Evolutionary conservation across 2,888 invertebrate species (phyloP).

Genomic region (Polydrusus tereticollis): DNA sequence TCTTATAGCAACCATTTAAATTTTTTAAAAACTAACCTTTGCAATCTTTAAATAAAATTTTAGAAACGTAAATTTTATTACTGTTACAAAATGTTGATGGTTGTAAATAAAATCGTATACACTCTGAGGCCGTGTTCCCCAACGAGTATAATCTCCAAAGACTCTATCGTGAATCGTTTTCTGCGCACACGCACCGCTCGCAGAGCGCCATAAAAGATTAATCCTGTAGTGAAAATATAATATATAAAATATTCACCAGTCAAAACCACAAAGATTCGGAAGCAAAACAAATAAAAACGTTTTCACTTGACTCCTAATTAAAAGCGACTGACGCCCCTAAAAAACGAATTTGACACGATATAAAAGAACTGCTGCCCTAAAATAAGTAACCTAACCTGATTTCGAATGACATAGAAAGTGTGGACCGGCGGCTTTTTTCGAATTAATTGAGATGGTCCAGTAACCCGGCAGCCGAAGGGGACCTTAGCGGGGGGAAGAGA

Average conservation of each 20-base stretch:
- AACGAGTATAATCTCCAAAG: neutral
- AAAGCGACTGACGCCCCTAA: conserved; percentile 5
- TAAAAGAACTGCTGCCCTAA: conserved; percentile 29
- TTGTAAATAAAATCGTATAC: no score
- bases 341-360: conserved; percentile 22
- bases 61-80: no score
- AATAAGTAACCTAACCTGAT: conserved; percentile 49
- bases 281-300: conserved; percentile 5
- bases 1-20: no score
- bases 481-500: conserved; percentile 27
- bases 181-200: no score
- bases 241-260: neutral
- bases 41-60: no score
- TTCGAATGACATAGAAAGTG: conserved; percentile 52
- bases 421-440: conserved; percentile 45
- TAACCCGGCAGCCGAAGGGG: conserved; percentile 49
- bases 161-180: no score
- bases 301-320: conserved; percentile 11
- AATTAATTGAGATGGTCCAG: conserved; percentile 53
- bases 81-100: no score
- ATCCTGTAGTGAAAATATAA: no score
- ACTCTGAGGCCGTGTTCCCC: no score
- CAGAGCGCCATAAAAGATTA: no score
- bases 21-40: no score
- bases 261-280: neutral